Evolutionary conservation across 2,797 vertebrate species (phyloP), one percentile per base, ranked within the genome.

Genomic region (Dermochelys coriacea): DNA sequence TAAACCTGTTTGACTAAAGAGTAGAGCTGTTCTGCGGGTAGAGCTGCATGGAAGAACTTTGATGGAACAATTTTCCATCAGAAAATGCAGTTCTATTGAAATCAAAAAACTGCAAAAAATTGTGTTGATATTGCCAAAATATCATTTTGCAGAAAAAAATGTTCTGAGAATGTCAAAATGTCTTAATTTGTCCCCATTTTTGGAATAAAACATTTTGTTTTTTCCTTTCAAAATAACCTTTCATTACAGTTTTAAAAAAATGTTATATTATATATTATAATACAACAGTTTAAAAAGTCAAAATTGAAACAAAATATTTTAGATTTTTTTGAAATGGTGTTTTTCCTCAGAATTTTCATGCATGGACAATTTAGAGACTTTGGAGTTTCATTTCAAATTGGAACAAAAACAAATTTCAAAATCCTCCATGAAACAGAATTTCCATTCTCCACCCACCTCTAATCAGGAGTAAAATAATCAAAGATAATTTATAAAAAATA

Each of bases 91-190:
- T 91, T 92, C 85, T 0, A 0, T 9, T 93, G 88, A 92, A 95
- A 80, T 80, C 85, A 91, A 85, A 91, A 84, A 80, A 71, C 19
- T 94, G 94, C 93, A 80, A 95, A 95, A 96, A 90, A 91, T 96
- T 90, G 95, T 92, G 78, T 94, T 95, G 94, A 93, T 96, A 96
- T 96, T 91, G 95, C 93, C 96, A 87, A 91, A 95, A 95, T 92
- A 85, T 90, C 0, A 79, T 96, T 91, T 61, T 0, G n/a, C 88
- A 82, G 71, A 57, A 29, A 88, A 96, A 94, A 93, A 96, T 80
- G 78, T 94, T 91, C 77, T 68, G 92, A 11, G 91, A 93, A 93
- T 85, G 87, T 88, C 88, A 74, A 91, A 92, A 94, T 78, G 85
- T 68, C 78, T 61, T 80, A 94, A 93, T 91, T 88, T 87, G 93